Evolutionary conservation across 1,140 invertebrate genomes (phyloP).

Genomic region (Drosophila suzukii): DNA sequence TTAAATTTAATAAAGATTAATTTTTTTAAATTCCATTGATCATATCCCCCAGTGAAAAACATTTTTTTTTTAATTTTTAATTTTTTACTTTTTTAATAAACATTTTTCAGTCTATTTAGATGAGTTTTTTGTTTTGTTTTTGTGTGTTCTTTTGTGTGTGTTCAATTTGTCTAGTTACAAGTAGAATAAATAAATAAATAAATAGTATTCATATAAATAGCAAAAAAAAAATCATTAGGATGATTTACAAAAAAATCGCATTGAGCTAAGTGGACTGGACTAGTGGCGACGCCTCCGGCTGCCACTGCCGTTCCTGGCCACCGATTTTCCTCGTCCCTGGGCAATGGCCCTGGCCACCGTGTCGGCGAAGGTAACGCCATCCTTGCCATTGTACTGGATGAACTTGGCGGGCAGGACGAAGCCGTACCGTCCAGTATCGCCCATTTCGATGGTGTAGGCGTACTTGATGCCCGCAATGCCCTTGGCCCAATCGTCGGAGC

Average conservation of each 20-base stretch:
- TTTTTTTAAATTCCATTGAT: too few relatives aligned
- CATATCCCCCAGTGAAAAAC: constrained; percentile 6
- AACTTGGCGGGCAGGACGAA: constrained; percentile 93
- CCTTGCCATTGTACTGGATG: constrained; percentile 92
- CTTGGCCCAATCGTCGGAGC: constrained; percentile 97
- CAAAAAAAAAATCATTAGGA: constrained; percentile 34
- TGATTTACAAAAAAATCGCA: constrained; percentile 38
- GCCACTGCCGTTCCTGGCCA: constrained; percentile 46
- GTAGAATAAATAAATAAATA: constrained; percentile 82
- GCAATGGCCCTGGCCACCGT: constrained; percentile 87
- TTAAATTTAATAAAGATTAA: too few relatives aligned
- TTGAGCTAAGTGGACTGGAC: constrained; percentile 35
- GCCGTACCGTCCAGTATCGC: constrained; percentile 94
- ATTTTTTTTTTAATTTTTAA: not conserved
- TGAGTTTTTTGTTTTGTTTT: constrained; percentile 36
- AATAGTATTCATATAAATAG: constrained; percentile 64
- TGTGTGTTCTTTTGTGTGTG: constrained; percentile 23
- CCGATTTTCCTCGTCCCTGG: constrained; percentile 51
- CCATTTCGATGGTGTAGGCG: constrained; percentile 94
- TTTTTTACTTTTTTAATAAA: constrained; percentile 56
- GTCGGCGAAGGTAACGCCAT: constrained; percentile 93
- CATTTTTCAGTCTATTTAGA: constrained; percentile 75
- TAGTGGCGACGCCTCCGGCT: constrained; percentile 56
- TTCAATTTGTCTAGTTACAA: constrained; percentile 79
- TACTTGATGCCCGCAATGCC: constrained; percentile 93